A percentile compares a stretch with the other conserved stretches of the same genome.
Conservation (phyloP, 2,888 invertebrate species). For the Galerucella calmariensis region DNA sequence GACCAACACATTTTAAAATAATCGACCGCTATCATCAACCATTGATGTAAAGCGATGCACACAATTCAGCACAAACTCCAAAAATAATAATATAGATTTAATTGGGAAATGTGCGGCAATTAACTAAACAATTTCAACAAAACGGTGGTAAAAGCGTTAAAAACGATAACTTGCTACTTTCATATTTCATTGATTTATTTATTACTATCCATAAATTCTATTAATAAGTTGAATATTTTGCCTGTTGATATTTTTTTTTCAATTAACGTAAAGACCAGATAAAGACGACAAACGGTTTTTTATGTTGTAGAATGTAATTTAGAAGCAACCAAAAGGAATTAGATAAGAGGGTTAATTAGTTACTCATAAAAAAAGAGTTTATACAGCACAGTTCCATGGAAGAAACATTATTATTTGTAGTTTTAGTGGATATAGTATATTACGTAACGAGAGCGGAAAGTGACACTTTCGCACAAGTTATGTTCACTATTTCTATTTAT, state of each 20-base stretch:
- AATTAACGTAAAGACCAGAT: not conserved
- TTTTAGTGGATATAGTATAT: too few relatives aligned
- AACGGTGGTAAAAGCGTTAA: conserved; percentile 50
- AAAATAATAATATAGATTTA: conserved; percentile 45
- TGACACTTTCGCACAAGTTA: too few relatives aligned
- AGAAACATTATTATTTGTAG: too few relatives aligned
- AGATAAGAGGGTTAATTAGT: too few relatives aligned
- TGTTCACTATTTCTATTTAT: too few relatives aligned
- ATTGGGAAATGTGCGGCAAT: conserved; percentile 45
- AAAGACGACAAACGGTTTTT: not conserved
- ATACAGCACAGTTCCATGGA: too few relatives aligned
- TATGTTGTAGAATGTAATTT: not conserved
- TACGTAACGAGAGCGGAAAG: too few relatives aligned
- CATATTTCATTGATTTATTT: conserved; percentile 45
- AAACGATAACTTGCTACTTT: conserved; percentile 52
- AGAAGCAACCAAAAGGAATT: not conserved
- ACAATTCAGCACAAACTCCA: conserved; percentile 43
- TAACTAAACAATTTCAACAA: conserved; percentile 54
- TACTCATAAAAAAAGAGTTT: too few relatives aligned
- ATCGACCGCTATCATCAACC: conserved; percentile 31
- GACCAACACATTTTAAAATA: conserved; percentile 34
- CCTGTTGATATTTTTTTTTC: not conserved
- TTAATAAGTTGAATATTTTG: not conserved
- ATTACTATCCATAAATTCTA: not conserved
- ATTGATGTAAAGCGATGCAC: conserved; percentile 38